A percentile compares a stretch with the other conserved stretches of the same genome.
phyloP scores from a whole-genome alignment of 2,888 invertebrate species.

The Halocaridina rubra region DNA sequence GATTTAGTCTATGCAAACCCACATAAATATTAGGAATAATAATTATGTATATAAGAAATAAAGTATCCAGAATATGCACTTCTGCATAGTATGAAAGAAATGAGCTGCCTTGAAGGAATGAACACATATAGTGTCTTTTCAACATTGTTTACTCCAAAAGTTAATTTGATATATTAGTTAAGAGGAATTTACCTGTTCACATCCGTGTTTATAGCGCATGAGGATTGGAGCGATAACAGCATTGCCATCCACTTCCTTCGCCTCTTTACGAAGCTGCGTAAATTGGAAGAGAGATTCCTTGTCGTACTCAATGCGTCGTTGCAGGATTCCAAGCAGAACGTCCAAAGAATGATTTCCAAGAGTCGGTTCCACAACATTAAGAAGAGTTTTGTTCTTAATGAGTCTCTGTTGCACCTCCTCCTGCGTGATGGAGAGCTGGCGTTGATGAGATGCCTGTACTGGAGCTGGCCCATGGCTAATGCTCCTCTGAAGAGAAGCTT shows the following conservation, averaged over 20 bases:
- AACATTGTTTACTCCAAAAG: not conserved
- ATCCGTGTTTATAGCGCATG: conserved; percentile 71
- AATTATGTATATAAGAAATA: not conserved
- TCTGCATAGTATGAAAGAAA: not conserved
- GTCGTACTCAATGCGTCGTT: conserved; percentile 87
- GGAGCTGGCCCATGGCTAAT: conserved; percentile 75
- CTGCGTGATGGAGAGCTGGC: conserved; percentile 84
- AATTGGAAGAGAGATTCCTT: conserved; percentile 84
- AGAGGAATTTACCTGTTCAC: conserved; percentile 71
- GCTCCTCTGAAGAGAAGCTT: conserved; percentile 66
- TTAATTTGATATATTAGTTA: not conserved
- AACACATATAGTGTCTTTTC: not conserved
- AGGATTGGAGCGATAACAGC: conserved; percentile 74
- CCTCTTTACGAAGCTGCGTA: conserved; percentile 73
- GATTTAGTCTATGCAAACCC: too few relatives aligned
- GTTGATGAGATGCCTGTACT: conserved; percentile 88
- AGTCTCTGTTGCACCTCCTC: conserved; percentile 89
- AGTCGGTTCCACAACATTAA: conserved; percentile 78
- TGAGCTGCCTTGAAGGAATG: not conserved
- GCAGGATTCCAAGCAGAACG: conserved; percentile 78
- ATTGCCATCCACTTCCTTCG: conserved; percentile 73
- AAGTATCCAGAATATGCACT: not conserved
- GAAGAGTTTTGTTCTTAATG: conserved; percentile 89
- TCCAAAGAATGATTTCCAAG: conserved; percentile 84
- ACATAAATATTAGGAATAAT: too few relatives aligned